phyloP scores from a whole-genome alignment of 2,888 invertebrate genomes.

The Actias luna region DNA sequence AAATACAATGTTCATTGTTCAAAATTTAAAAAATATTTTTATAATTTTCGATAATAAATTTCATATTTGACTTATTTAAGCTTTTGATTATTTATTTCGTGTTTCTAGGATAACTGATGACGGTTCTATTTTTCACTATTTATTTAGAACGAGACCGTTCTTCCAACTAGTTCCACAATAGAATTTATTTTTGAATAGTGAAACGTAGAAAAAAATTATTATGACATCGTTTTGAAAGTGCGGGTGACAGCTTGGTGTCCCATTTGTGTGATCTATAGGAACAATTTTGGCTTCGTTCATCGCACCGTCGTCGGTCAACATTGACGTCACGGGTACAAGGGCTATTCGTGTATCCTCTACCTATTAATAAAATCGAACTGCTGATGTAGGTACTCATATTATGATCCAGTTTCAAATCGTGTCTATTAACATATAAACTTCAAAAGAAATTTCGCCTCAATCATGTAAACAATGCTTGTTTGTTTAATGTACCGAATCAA shows the following conservation, averaged over 20 bases:
- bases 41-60: neutral
- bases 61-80: neutral
- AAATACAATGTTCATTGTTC: no score
- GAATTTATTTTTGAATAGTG: neutral
- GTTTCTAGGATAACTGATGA: neutral
- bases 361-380: constrained; percentile 64
- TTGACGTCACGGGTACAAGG: constrained; percentile 63
- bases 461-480: neutral
- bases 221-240: constrained; percentile 39
- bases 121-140: neutral
- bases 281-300: constrained; percentile 49
- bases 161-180: constrained; percentile 4
- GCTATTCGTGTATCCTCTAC: constrained; percentile 58
- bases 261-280: constrained; percentile 47
- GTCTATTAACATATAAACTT: constrained; percentile 10
- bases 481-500: constrained; percentile 6
- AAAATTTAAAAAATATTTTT: neutral
- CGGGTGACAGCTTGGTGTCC: constrained; percentile 41
- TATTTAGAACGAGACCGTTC: constrained; percentile 21
- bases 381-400: constrained; percentile 19
- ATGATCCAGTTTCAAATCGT: constrained; percentile 20
- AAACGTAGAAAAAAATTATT: constrained; percentile 30
- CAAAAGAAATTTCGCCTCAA: neutral
- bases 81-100: constrained; percentile 13
- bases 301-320: constrained; percentile 21